phyloP scores from a whole-genome alignment of 2,797 vertebrate genomes.

The Neosilurus hyrtlii region DNA sequence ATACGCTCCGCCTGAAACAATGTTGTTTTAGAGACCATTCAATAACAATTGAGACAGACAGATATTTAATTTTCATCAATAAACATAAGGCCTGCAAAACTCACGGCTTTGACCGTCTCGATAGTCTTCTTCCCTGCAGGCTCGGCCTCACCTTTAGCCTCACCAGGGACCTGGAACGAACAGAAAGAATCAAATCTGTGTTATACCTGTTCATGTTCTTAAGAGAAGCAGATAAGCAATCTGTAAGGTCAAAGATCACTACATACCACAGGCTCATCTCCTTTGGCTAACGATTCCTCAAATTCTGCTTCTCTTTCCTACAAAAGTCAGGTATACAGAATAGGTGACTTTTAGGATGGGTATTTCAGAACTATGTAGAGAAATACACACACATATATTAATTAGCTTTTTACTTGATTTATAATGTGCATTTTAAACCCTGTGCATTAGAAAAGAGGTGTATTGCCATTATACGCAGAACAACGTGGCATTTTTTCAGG shows the following conservation, averaged over 20 bases:
- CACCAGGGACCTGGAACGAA: conserved; percentile 85
- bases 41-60: neutral
- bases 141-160: conserved; percentile 82
- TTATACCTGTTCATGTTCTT: neutral
- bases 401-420: too few species aligned
- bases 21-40: neutral
- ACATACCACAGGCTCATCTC: conserved; percentile 86
- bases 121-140: conserved; percentile 90
- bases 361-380: neutral
- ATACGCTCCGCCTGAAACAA: conserved; percentile 84
- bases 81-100: conserved; percentile 53
- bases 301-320: conserved; percentile 93
- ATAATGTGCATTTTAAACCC: neutral
- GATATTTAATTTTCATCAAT: neutral
- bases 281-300: conserved; percentile 89
- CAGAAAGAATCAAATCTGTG: neutral
- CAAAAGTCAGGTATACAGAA: conserved; percentile 11
- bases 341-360: neutral
- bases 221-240: neutral
- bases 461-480: neutral
- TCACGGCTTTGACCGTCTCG: conserved; percentile 94
- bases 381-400: neutral
- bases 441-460: neutral
- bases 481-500: neutral
- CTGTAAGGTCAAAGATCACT: neutral